Evolutionary conservation across 2,888 invertebrate species (phyloP), one percentile per base, ranked within the genome.

Genomic region (Parthenolecanium corni): DNA sequence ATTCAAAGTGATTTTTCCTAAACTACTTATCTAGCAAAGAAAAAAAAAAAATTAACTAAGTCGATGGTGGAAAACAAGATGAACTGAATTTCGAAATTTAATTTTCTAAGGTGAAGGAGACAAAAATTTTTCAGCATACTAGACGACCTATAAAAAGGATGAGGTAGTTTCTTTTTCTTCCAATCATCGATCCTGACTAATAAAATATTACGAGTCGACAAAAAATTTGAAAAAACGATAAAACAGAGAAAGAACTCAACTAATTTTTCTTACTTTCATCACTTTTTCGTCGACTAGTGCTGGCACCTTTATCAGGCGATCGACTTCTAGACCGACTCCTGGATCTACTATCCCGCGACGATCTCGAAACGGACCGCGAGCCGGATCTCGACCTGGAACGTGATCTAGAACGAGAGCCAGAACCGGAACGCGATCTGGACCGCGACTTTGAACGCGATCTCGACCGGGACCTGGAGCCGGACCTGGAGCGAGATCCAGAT

Each of bases 361-460:
- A 68, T 23, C 65, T 67, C 23, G 46, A 46, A 14, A 9, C 18
- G 18, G 64, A 53, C 11, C 65, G 24, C 2, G 57, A 23, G 3
- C 20, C n/a, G 1, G 57, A 57, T 16, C 25, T 44, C 6, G 61
- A 61, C 23, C 38, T 38, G 66, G 49, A 40, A 12, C 64, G 53
- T 5, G 66, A 69, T 16, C 66, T 61, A 36, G 67, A 68, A 3
- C 69, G 70, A 11, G 69, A 68, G 44, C 69, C 66, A 12, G 66
- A 67, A n/a, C 66, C 64, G 21, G 71, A 70, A 49, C 65, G 65
- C 42, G 71, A 70, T 21, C 70, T 67, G 5, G 75, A 74, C 20
- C 65, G 57, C 5, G 66, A 69, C 18, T 65, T 56, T 46, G 67
- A 68, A 2, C 69, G 69, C 9, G 69, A 68, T 44, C 69, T 66